Evolutionary conservation across 53 echinoderm and acorn worm genomes (phyloP).

Genomic region (Pentamera pediparva): DNA sequence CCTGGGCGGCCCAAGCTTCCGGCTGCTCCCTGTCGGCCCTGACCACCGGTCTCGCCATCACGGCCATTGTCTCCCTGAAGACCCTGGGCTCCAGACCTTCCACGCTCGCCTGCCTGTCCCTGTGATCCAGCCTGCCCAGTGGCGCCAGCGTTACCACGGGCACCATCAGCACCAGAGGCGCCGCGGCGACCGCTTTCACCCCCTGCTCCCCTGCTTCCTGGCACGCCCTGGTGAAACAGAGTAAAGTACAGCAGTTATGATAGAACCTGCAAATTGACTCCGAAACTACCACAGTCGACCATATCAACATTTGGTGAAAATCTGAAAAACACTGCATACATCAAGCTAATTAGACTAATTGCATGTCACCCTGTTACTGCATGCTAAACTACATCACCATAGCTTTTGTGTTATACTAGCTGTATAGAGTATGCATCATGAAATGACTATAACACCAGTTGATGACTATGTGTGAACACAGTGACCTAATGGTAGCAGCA

Average conservation of each 20-base stretch:
- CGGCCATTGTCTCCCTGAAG: conserved; percentile 35
- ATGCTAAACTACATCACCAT: too few relatives aligned
- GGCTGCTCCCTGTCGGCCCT: conserved; percentile 27
- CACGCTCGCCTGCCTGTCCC: conserved; percentile 32
- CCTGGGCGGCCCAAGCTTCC: conserved; percentile 39
- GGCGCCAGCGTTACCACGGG: conserved; percentile 54
- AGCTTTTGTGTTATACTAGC: too few relatives aligned
- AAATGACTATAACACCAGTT: too few relatives aligned
- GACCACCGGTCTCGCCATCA: conserved; percentile 21
- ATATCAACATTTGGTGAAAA: too few relatives aligned
- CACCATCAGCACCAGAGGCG: conserved; percentile 54
- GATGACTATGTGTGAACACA: too few relatives aligned
- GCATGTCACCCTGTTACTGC: too few relatives aligned
- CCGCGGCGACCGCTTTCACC: conserved; percentile 49
- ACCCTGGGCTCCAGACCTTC: conserved; percentile 31
- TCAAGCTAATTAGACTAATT: too few relatives aligned
- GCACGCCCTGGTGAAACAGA: conserved; percentile 49
- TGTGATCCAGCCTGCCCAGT: conserved; percentile 27
- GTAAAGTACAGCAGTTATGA: conserved; percentile 37
- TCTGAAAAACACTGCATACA: too few relatives aligned
- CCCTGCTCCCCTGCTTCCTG: conserved; percentile 42
- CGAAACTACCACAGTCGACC: too few relatives aligned
- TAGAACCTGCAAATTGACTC: conserved; percentile 53
- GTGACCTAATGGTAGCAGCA: too few relatives aligned
- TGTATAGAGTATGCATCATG: too few relatives aligned